Evolutionary conservation across 2,797 vertebrate genomes (phyloP), one percentile per base, ranked within the genome.

Genomic region (Eurystomus glaucurus): DNA sequence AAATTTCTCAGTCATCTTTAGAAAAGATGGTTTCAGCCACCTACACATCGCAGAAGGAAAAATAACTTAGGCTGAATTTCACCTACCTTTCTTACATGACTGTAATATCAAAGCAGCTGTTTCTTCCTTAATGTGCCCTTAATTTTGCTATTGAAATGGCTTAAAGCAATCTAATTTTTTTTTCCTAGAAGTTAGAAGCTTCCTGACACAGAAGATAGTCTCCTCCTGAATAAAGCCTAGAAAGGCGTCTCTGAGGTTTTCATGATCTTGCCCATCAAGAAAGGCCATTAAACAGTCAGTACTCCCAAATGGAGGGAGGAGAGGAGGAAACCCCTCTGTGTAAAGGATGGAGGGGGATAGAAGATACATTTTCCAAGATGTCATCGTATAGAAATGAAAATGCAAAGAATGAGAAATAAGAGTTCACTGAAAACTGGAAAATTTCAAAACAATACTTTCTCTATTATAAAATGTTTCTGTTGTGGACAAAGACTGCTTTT

Each of bases 1-100:
- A 84, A 84, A 81, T 93, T 94, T 93, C 80, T 92, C 76, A 93
- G 39, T 78, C 82, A n/a, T 96, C 93, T 96, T 94, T 93, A 84
- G 82, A 93, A 94, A 95, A 93, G 26, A 58, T 89, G 29, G 62
- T 92, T 96, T 93, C 88, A 96, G 35, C 70, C 90, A 89, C 88
- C 93, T 96, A 87, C 76, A 35, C 5, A 1, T 50, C 46, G 94
- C 82, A 90, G 54, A 96, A 79, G 29, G 71, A 91, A 93, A 95
- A 91, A 94, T 82, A 85, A 66, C 55, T n/a, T 55, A 52, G 14
- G 41, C 52, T 96, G 76, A 74, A 85, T 76, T 87, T 87, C 88
- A 76, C 55, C 48, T 94, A 58, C 81, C 94, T 95, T 95, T 96
- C 88, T 58, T 78, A 19, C 71, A 69, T 85, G 48, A 71, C 57